A percentile compares a stretch with the other conserved stretches of the same genome.
Conservation (phyloP, 2,797 vertebrate species). For the Gobionotothen gibberifrons region DNA sequence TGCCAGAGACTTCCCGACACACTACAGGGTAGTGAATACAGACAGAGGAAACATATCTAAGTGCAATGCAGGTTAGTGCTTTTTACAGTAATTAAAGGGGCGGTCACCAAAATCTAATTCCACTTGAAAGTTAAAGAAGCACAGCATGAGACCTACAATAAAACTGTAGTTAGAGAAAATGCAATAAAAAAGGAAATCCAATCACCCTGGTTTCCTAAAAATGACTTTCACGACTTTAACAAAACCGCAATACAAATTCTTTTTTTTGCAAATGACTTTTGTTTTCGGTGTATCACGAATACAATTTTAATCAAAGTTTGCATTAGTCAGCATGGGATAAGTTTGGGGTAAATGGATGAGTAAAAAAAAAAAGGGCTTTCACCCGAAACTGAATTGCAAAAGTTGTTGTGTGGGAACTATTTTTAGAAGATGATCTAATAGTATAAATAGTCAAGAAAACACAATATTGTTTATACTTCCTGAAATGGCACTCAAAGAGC, state of each 20-base stretch:
- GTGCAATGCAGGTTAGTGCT: slow-evolving; percentile 29
- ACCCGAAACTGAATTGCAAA: too few relatives aligned
- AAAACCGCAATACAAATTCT: too few relatives aligned
- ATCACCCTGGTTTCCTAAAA: too few relatives aligned
- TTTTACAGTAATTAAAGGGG: slow-evolving; percentile 26
- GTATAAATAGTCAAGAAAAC: not conserved
- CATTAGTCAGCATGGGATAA: too few relatives aligned
- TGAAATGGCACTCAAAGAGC: not conserved
- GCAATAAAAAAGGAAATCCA: slow-evolving; percentile 14
- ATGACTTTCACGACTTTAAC: too few relatives aligned
- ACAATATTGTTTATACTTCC: not conserved
- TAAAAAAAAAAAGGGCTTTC: too few relatives aligned
- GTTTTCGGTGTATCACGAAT: too few relatives aligned
- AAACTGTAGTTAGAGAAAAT: slow-evolving; percentile 5
- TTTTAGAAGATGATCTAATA: not conserved
- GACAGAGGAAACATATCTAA: slow-evolving; percentile 21
- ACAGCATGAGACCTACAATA: slow-evolving; percentile 17
- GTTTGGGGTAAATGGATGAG: too few relatives aligned
- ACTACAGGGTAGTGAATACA: slow-evolving; percentile 54
- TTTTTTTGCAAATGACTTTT: too few relatives aligned
- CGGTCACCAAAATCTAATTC: slow-evolving; percentile 26
- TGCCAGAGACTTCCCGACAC: slow-evolving; percentile 77
- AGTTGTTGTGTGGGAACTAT: too few relatives aligned
- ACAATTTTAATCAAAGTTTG: too few relatives aligned
- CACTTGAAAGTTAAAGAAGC: slow-evolving; percentile 5